Conservation (phyloP, 2,797 vertebrate genomes). For the Avahi laniger region DNA sequence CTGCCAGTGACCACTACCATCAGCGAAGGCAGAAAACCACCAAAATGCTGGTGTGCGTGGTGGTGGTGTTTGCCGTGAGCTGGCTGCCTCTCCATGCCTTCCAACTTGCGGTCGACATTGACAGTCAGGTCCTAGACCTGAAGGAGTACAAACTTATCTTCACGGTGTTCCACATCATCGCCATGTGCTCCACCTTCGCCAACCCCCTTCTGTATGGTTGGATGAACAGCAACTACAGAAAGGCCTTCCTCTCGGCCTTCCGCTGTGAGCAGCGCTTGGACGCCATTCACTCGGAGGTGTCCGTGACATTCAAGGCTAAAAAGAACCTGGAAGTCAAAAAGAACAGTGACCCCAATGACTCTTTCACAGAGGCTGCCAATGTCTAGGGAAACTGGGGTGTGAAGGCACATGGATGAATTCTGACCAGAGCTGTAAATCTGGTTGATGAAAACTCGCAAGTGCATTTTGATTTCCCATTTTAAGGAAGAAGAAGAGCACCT, state of each 20-base stretch:
- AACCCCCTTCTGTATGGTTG: constrained; percentile 97
- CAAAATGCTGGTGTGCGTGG: constrained; percentile 95
- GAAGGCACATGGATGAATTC: neutral
- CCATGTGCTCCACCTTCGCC: constrained; percentile 96
- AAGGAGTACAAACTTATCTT: constrained; percentile 96
- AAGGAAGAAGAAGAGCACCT: constrained; percentile 43
- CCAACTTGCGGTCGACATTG: constrained; percentile 94
- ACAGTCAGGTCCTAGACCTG: constrained; percentile 90
- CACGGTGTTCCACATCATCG: constrained; percentile 93
- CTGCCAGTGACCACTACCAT: constrained; percentile 86
- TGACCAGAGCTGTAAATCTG: constrained; percentile 38
- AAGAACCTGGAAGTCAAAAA: constrained; percentile 85
- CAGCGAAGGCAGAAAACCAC: constrained; percentile 92
- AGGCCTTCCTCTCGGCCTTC: constrained; percentile 92
- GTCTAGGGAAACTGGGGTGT: constrained; percentile 78
- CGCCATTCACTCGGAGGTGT: constrained; percentile 86
- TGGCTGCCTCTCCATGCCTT: constrained; percentile 97
- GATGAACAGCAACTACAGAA: constrained; percentile 97
- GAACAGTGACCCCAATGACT: constrained; percentile 78
- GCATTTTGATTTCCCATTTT: constrained; percentile 32
- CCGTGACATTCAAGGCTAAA: constrained; percentile 82
- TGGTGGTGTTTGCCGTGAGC: constrained; percentile 94
- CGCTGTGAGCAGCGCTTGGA: constrained; percentile 87
- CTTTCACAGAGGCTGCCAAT: constrained; percentile 84
- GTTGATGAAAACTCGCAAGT: constrained; percentile 39